Base-by-base conservation (phyloP, 2,797 vertebrate species). In the Simalia tracyae region DNA sequence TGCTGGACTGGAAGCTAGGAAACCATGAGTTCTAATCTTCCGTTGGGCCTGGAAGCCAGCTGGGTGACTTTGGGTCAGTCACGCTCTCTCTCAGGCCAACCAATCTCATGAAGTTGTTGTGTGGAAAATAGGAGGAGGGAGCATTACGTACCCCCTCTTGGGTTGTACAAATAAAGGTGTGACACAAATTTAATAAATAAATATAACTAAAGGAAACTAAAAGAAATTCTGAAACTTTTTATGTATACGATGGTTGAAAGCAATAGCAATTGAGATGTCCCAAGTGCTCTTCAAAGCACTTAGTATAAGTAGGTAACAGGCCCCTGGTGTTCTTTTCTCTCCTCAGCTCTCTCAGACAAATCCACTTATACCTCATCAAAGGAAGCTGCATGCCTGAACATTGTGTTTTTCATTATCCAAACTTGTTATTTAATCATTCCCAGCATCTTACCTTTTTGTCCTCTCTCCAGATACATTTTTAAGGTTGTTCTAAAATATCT, bases 271-370 rank as follows among this genome's bases (percentile, higher is more conserved):
- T 50, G 88, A 92, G 91, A 89, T 86, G 81, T 28, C 91, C 42
- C 60, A 42, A 92, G 84, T 46, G 84, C 26, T 89, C 64, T 92
- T 60, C n/a, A 92, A 84, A 92, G 86, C 91, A 91, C 91, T 91
- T 91, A 88, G 86, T 81, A 88, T 88, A 91, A 91, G 76, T 87
- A 87, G 50, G 59, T 88, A 84, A 92, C 72, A 91, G 91, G 46
- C 89, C 66, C 61, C 84, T 31, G 28, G 84, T 87, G 57, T 87
- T 90, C 89, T 90, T 36, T 90, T 92, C 85, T 90, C 84, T 66
- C 84, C 89, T 76, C 10, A 90, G 57, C 59, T 61, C 64, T 87
- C 61, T 28, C 66, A 84, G 3, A 31, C 57, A 90, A 87, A 81
- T 63, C 89, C 85, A 81, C 84, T 81, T 57, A 46, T 84, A 88